Evolutionary conservation across 2,113 vertebrate species (phyloP).

Genomic region (Nicator chloris): DNA sequence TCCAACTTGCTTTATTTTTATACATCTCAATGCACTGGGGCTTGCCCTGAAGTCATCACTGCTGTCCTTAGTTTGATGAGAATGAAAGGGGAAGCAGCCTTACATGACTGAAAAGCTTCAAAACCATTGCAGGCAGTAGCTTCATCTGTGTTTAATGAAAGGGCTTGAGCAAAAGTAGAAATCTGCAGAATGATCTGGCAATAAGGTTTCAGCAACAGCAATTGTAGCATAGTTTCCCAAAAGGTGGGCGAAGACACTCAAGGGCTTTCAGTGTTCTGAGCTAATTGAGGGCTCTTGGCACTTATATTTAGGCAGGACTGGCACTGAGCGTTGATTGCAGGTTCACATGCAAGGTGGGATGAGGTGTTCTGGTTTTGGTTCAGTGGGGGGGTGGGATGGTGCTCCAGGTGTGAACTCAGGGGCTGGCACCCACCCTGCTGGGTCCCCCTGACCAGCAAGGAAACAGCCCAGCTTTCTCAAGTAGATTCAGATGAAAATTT

Average conservation of each 20-base stretch:
- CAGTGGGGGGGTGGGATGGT: not conserved
- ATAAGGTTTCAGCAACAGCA: not conserved
- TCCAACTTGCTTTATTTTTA: constrained; percentile 12
- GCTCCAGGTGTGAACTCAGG: not conserved
- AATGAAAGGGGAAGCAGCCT: not conserved
- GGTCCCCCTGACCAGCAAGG: not conserved
- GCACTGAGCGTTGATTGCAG: not conserved
- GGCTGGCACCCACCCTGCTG: not conserved
- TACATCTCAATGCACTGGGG: not conserved
- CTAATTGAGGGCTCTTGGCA: not conserved
- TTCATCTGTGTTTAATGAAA: not conserved
- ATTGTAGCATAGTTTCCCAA: not conserved
- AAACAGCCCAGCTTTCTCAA: not conserved
- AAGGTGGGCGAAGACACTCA: not conserved
- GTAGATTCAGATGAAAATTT: not conserved
- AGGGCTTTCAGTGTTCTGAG: not conserved
- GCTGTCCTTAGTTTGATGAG: not conserved
- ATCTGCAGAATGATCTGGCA: not conserved
- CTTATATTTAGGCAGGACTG: not conserved
- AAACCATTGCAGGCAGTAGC: not conserved
- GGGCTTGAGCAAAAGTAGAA: not conserved
- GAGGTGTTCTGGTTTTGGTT: not conserved
- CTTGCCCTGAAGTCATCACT: constrained; percentile 11
- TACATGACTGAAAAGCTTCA: constrained; percentile 19
- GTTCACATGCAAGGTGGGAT: not conserved